Base-by-base conservation (phyloP, 2,888 invertebrate species). In the Mesopsocus fuscifrons region DNA sequence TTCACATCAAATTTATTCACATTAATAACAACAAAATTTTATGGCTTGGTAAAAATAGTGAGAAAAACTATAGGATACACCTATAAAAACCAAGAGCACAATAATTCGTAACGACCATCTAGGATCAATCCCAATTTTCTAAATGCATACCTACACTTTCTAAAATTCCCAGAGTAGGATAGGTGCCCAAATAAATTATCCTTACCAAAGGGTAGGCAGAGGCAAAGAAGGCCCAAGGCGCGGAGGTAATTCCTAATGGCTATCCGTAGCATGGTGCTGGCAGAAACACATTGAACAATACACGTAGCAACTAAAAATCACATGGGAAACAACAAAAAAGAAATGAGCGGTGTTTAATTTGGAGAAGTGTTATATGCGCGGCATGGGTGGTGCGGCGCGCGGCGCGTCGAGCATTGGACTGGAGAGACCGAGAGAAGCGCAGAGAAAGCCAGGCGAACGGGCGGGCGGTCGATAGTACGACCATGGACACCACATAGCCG, bases 161-260 rank as follows among this genome's bases (percentile, higher is more conserved):
- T n/a, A n/a, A n/a, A n/a, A n/a, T n/a, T n/a, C n/a, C n/a, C n/a
- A n/a, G n/a, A n/a, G n/a, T n/a, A n/a, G n/a, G n/a, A n/a, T n/a
- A n/a, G n/a, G n/a, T n/a, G n/a, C n/a, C n/a, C n/a, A n/a, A n/a
- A n/a, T n/a, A n/a, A n/a, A 17, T 15, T 38, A 9, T 20, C 15
- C 38, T 38, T 18, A 38, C 38, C 38, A 11, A 38, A 38, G n/a
- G 16, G 38, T 18, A 38, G 20, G 38, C 38, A 38, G n/a, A 38
- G 18, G 21, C 18, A 15, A 13, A 38, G 11, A n/a, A 38, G 17
- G 6, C 38, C 16, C 11, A 38, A 38, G 6, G 21, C 17, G 20
- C 15, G 20, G 20, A 38, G n/a, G 38, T 38, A 38, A 38, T 38
- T 20, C 38, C 20, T 38, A 38, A 38, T 18, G 20, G 38, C 16